Evolutionary conservation across 2,888 invertebrate species (phyloP).

Genomic region (Andrena bicolor): DNA sequence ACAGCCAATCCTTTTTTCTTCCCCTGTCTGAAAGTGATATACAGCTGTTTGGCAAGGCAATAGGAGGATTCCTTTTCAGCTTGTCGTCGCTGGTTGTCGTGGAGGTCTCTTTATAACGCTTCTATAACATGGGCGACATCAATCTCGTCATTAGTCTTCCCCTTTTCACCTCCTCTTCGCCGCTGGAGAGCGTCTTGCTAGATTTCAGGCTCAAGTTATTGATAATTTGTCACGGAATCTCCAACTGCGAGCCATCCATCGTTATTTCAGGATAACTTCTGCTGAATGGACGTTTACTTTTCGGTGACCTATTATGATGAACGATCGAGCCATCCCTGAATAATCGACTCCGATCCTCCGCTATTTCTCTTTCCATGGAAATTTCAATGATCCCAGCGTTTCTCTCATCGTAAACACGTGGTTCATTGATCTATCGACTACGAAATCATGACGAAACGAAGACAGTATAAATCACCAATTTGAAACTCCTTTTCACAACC

Average conservation of each 20-base stretch:
- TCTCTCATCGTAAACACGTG: not conserved
- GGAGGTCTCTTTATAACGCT: conserved; percentile 67
- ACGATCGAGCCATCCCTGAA: conserved; percentile 49
- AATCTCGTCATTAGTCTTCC: conserved; percentile 77
- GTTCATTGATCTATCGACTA: not conserved
- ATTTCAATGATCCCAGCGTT: not conserved
- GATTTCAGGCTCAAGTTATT: conserved; percentile 74
- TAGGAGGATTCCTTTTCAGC: conserved; percentile 62
- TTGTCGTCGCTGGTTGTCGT: conserved; percentile 67
- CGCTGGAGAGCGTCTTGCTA: conserved; percentile 64
- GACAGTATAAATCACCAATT: too few relatives aligned
- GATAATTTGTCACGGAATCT: conserved; percentile 78
- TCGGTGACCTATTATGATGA: conserved; percentile 48
- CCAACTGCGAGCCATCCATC: conserved; percentile 71
- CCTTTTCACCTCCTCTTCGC: conserved; percentile 40
- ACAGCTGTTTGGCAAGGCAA: conserved; percentile 61
- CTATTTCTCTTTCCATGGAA: not conserved
- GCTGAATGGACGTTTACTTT: conserved; percentile 46
- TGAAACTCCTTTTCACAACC: too few relatives aligned
- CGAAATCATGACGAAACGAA: too few relatives aligned
- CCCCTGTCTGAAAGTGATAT: conserved; percentile 37
- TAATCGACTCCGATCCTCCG: conserved; percentile 31
- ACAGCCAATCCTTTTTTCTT: conserved; percentile 5
- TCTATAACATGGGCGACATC: conserved; percentile 67
- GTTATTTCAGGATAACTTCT: conserved; percentile 52